Conservation (phyloP, 2,888 invertebrate species). For the Drosophila dives region DNA sequence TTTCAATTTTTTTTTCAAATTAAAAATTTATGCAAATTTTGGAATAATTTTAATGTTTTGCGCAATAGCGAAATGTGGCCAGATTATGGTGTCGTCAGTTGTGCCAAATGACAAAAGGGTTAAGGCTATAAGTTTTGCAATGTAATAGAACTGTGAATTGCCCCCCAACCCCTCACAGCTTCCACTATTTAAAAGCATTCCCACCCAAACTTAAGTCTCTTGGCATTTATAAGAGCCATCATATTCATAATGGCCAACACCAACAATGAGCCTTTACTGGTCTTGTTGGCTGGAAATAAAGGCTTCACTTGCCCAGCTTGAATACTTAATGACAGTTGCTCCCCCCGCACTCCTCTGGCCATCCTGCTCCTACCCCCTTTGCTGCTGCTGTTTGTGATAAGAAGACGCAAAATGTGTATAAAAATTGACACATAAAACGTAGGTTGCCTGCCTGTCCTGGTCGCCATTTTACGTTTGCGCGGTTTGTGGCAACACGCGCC, state of each 20-base stretch:
- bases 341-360: not conserved
- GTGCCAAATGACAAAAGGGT: slow-evolving; percentile 35
- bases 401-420: slow-evolving; percentile 55
- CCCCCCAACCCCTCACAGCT: not conserved
- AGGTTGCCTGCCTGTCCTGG: slow-evolving; percentile 48
- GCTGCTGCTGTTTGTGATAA: slow-evolving; percentile 45
- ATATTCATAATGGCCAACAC: slow-evolving; percentile 57
- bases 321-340: slow-evolving; percentile 50
- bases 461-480: slow-evolving; percentile 68
- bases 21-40: slow-evolving; percentile 28
- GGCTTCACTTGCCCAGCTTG: slow-evolving; percentile 59
- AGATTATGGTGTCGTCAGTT: slow-evolving; percentile 53
- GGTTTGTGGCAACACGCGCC: slow-evolving; percentile 66
- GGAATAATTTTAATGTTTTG: slow-evolving; percentile 7
- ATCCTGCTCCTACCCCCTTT: slow-evolving; percentile 5
- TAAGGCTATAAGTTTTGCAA: slow-evolving; percentile 17
- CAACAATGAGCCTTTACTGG: slow-evolving; percentile 44
- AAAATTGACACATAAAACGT: slow-evolving; percentile 73
- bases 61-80: slow-evolving; percentile 18
- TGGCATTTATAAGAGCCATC: slow-evolving; percentile 50
- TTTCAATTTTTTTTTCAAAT: not conserved
- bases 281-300: slow-evolving; percentile 27
- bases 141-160: slow-evolving; percentile 26
- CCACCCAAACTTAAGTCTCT: not conserved
- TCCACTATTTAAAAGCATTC: slow-evolving; percentile 18